Evolutionary conservation across 2,797 vertebrate species (phyloP).

Genomic region (Cryptoblepharus egeriae): DNA sequence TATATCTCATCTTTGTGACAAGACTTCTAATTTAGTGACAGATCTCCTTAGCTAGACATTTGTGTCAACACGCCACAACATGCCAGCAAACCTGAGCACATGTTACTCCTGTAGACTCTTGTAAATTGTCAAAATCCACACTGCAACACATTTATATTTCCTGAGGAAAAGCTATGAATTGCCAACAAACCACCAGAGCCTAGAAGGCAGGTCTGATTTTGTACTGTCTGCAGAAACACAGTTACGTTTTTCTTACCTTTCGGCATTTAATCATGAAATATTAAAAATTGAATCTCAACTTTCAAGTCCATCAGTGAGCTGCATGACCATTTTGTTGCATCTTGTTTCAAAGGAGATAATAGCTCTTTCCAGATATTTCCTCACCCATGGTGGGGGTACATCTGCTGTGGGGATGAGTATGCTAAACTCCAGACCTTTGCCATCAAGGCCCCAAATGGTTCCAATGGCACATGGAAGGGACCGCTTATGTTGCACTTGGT

Average conservation of each 20-base stretch:
- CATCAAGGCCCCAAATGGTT: too few species aligned
- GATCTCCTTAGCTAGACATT: slow-evolving; percentile 54
- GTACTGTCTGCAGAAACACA: not conserved
- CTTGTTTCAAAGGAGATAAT: not conserved
- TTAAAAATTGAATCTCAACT: not conserved
- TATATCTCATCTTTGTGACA: slow-evolving; percentile 47
- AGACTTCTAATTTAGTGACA: slow-evolving; percentile 66
- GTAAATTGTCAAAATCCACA: slow-evolving; percentile 62
- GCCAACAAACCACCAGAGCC: slow-evolving; percentile 49
- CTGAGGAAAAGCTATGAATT: slow-evolving; percentile 50
- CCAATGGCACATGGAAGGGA: too few species aligned
- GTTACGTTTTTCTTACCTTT: not conserved
- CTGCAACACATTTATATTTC: slow-evolving; percentile 38
- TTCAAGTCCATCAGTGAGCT: not conserved
- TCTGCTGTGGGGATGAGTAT: too few species aligned
- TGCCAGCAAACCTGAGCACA: slow-evolving; percentile 48
- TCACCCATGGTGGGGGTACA: too few species aligned
- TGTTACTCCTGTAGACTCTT: slow-evolving; percentile 51
- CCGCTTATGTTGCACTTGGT: too few species aligned
- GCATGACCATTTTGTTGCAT: not conserved
- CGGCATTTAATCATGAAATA: not conserved
- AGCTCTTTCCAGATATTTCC: too few species aligned
- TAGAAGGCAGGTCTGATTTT: slow-evolving; percentile 41
- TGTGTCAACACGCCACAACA: slow-evolving; percentile 60
- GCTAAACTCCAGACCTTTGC: too few species aligned